phyloP scores from a whole-genome alignment of 2,113 vertebrate genomes.

The Axis porcinus region DNA sequence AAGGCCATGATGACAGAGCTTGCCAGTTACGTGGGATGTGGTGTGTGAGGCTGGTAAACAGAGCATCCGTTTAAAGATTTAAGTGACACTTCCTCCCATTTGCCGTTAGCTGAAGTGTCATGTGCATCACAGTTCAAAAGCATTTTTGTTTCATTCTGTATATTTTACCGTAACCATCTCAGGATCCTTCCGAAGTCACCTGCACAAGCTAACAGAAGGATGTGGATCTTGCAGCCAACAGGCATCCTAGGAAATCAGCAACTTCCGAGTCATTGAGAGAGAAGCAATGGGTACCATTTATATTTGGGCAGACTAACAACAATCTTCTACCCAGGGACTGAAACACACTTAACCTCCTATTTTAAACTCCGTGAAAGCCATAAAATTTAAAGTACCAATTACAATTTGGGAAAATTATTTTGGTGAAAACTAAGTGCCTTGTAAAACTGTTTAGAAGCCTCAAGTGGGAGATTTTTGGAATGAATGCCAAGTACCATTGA shows the following conservation, averaged over 20 bases:
- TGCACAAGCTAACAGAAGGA: not conserved
- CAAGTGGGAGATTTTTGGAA: not conserved
- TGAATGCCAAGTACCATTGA: not conserved
- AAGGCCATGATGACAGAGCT: rapidly evolving
- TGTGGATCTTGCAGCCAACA: not conserved
- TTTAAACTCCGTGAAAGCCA: not conserved
- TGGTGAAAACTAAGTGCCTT: not conserved
- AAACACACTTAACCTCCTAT: not conserved
- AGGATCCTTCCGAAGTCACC: not conserved
- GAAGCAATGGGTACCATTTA: not conserved
- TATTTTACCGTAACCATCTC: not conserved
- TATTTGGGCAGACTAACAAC: not conserved
- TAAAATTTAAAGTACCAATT: not conserved
- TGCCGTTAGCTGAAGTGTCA: not conserved
- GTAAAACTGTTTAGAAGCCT: not conserved
- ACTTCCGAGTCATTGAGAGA: not conserved
- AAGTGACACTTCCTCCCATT: rapidly evolving
- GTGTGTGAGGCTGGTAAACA: rapidly evolving
- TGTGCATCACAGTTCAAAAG: rapidly evolving
- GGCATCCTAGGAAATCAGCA: rapidly evolving
- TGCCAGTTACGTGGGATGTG: rapidly evolving
- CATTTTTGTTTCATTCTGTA: not conserved
- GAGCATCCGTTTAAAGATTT: not conserved
- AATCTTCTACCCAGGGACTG: not conserved
- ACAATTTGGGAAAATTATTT: not conserved